Evolutionary conservation across 1,140 invertebrate species (phyloP).

Genomic region (Sweltsa coloradensis): DNA sequence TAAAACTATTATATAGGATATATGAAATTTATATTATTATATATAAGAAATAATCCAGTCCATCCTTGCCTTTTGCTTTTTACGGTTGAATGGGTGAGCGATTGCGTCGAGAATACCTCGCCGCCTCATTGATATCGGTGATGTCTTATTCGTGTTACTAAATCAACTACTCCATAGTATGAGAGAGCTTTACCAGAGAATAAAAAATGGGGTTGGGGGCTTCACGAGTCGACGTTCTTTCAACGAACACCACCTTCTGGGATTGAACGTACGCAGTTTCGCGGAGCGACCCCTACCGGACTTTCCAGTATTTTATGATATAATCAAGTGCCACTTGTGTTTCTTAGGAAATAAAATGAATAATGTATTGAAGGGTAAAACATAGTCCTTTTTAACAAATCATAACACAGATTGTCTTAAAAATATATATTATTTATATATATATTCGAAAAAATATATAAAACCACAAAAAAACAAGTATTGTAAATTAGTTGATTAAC

Average conservation of each 20-base stretch:
- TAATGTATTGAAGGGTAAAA: not conserved
- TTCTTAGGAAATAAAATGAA: not conserved
- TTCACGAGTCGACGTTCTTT: not conserved
- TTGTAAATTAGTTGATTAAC: not conserved
- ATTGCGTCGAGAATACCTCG: too few species aligned
- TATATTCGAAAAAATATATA: not conserved
- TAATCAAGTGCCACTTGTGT: constrained; percentile 12
- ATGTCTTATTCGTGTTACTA: too few species aligned
- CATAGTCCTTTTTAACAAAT: not conserved
- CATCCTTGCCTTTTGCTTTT: constrained; percentile 15
- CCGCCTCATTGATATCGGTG: too few species aligned
- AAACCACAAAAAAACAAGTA: constrained; percentile 4
- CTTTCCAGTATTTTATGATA: constrained; percentile 14
- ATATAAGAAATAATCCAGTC: constrained; percentile 13
- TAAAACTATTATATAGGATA: too few species aligned
- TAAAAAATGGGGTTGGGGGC: not conserved
- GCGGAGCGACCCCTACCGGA: not conserved
- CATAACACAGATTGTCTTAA: too few species aligned
- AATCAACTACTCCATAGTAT: not conserved
- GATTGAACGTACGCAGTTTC: not conserved
- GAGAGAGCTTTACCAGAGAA: not conserved
- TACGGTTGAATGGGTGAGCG: too few species aligned
- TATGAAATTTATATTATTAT: too few species aligned
- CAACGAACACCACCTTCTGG: not conserved
- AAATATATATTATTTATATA: not conserved